phyloP scores from a whole-genome alignment of 2,113 vertebrate species.

The Laticauda colubrina region DNA sequence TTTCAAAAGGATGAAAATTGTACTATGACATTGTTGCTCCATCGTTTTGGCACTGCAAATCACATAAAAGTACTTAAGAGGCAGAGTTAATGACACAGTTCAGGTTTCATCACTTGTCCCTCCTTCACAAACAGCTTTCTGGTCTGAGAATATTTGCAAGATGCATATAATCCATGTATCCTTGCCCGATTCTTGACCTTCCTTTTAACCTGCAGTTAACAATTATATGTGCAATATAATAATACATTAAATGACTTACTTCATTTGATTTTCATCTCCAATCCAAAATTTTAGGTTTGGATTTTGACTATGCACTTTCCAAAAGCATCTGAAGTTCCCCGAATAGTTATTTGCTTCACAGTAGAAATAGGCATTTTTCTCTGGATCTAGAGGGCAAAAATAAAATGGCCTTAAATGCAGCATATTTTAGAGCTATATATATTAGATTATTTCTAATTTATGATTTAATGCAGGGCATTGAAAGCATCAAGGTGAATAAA shows the following conservation, averaged over 20 bases:
- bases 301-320: not conserved
- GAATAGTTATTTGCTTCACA: constrained; percentile 22
- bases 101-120: not conserved
- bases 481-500: not conserved
- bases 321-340: constrained; percentile 8
- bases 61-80: not conserved
- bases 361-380: not conserved
- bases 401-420: not conserved
- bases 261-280: not conserved
- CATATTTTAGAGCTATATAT: not conserved
- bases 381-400: not conserved
- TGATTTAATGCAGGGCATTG: not conserved
- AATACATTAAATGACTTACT: not conserved
- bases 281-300: not conserved
- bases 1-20: not conserved
- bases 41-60: not conserved
- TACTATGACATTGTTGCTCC: not conserved
- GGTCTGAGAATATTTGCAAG: not conserved
- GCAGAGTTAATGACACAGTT: not conserved
- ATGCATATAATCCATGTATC: not conserved
- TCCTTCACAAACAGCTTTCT: not conserved
- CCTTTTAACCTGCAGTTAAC: not conserved
- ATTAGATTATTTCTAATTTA: not conserved
- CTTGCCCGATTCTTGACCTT: not conserved
- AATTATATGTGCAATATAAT: not conserved